Conservation (phyloP, 2,888 invertebrate species). For the Clostera curtula region DNA sequence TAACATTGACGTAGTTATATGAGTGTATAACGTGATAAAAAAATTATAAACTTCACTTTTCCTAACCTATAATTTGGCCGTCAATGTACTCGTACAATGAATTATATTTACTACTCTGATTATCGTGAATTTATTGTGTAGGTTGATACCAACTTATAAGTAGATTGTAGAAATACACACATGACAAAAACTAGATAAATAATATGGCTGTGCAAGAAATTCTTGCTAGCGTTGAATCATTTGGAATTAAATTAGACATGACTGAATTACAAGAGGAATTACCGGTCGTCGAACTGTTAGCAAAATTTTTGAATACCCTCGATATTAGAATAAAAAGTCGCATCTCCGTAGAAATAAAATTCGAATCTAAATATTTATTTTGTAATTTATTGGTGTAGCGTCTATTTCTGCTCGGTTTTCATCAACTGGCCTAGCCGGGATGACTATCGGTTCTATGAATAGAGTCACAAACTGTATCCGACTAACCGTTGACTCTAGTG, state of each 20-base stretch:
- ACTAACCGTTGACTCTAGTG: conserved; percentile 46
- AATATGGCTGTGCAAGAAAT: conserved; percentile 21
- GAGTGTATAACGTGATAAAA: conserved; percentile 2
- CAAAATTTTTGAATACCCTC: conserved; percentile 43
- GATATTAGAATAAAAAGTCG: conserved; percentile 54
- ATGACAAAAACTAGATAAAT: conserved; percentile 19
- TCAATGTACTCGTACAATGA: conserved; percentile 22
- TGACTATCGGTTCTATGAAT: conserved; percentile 49
- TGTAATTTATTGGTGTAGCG: conserved; percentile 58
- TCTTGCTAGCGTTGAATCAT: conserved; percentile 28
- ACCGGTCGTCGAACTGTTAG: conserved; percentile 45
- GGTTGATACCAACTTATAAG: conserved; percentile 16
- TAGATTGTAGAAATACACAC: conserved; percentile 22
- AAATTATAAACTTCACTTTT: conserved; percentile 6
- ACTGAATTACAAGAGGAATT: conserved; percentile 49
- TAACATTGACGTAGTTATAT: not conserved
- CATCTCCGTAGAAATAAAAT: conserved; percentile 43
- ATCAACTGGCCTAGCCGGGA: conserved; percentile 41
- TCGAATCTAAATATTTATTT: conserved; percentile 50
- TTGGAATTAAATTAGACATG: conserved; percentile 42
- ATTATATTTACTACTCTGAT: conserved; percentile 16
- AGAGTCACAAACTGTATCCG: conserved; percentile 37
- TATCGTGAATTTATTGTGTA: conserved; percentile 23
- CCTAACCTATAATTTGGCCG: conserved; percentile 24
- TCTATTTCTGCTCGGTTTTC: conserved; percentile 62